Evolutionary conservation across 2,888 invertebrate genomes (phyloP), one percentile per base, ranked within the genome.

Genomic region (Chymomyza fuscimana): DNA sequence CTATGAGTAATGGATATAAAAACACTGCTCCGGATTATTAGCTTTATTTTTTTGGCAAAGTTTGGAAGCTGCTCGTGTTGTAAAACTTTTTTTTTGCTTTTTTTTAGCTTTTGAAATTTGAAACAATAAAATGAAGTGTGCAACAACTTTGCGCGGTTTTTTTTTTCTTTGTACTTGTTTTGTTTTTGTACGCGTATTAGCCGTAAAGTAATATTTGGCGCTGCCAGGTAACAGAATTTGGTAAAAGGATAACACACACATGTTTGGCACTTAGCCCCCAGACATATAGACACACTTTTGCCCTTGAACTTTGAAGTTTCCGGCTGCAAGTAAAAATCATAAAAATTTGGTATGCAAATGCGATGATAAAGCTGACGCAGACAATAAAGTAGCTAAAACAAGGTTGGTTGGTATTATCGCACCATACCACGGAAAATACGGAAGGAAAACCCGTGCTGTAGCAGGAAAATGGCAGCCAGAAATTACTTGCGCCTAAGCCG

Each of bases 301-400:
- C 63, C 79, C 79, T 74, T 84, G 82, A 82, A 84, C 78, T 75
- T 83, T 74, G 16, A 52, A 66, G 72, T 74, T 76, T 73, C 19
- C 29, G 29, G 16, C 19, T 58, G 51, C 50, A 51, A 10, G n/a
- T 56, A 46, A 19, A 40, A 58, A 50, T 72, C 69, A 51, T 65
- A 70, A 69, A 67, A 58, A 46, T 46, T 46, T 46, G 12, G 40
- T 46, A 46, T 46, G 40, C 40, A 46, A 46, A 46, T 46, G 40
- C 40, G 40, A 12, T 12, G 40, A 3, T 3, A 46, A 46, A 12
- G 40, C 12, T 46, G 40, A 46, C 40, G 40, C 40, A 46, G 40
- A 46, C 40, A 46, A 46, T 46, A 46, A 46, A 46, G 63, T 56
- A 56, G 46, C 63, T 52, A 29, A 51, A 40, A 36, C 22, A n/a